Evolutionary conservation across 2,797 vertebrate genomes (phyloP), one percentile per base, ranked within the genome.

Genomic region (Takifugu ocellatus): DNA sequence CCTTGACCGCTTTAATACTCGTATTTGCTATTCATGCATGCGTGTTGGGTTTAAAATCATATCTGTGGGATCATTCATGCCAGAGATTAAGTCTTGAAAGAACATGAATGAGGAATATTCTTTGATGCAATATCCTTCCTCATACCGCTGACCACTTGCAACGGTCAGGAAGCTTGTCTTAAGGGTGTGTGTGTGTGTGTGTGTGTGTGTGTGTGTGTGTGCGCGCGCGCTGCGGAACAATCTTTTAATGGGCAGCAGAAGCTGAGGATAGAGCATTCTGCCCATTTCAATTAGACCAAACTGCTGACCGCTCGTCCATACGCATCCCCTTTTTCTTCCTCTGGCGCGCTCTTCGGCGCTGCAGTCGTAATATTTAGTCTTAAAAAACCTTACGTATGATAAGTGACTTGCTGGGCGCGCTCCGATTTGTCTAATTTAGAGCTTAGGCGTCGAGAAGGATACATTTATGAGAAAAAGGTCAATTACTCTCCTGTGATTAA

Each of bases 201-300:
- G 21, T 21, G 27, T 29, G 27, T 29, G 27, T 29, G 27, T 29
- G 27, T 33, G 27, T 29, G 4, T 21, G 27, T 29, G 27, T 29
- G 27, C 5, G 12, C 8, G 49, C 43, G 48, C 21, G 55, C 74
- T 72, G 63, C 75, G 68, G 83, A 73, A 87, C 81, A 84, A 78
- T 84, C 67, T 77, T 82, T 81, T 82, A 86, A 80, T 75, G 69
- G 75, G 68, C 68, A 68, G 59, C 66, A n/a, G 59, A 64, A 67
- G 58, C 56, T 0, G 54, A 74, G 58, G 55, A 68, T 77, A 59
- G 72, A 47, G 71, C 70, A 61, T 77, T 68, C 77, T 68, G 78
- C 81, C 81, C 79, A 83, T 82, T 87, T 86, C 72, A 85, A 86
- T 90, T 82, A 81, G 66, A 77, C 46, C 56, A 74, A 88, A 84